phyloP scores from a whole-genome alignment of 2,888 invertebrate genomes.

The Scrobipalpa costella region DNA sequence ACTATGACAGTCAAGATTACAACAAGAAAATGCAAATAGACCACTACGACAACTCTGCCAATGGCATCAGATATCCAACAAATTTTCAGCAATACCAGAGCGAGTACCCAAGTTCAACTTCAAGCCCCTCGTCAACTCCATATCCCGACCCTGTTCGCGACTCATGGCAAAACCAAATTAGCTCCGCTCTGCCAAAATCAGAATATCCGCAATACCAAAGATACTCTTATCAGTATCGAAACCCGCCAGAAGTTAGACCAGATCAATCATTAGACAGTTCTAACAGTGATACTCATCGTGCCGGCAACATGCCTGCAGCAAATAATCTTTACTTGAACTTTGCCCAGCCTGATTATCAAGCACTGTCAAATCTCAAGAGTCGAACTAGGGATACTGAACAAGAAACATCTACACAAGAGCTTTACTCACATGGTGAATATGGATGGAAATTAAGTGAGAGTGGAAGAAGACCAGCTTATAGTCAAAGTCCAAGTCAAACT shows the following conservation, averaged over 20 bases:
- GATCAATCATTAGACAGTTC: constrained; percentile 48
- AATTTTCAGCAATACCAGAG: constrained; percentile 62
- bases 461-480: constrained; percentile 59
- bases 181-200: constrained; percentile 48
- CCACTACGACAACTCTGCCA: constrained; percentile 71
- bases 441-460: constrained; percentile 72
- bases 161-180: constrained; percentile 59
- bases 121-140: constrained; percentile 54
- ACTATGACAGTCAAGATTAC: constrained; percentile 54
- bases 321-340: constrained; percentile 70
- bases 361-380: constrained; percentile 51
- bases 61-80: constrained; percentile 63
- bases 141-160: constrained; percentile 58
- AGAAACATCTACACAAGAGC: constrained; percentile 55
- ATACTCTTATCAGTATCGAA: constrained; percentile 47
- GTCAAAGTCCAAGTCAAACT: constrained; percentile 32
- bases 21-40: constrained; percentile 68
- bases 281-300: constrained; percentile 64
- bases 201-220: constrained; percentile 58
- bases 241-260: constrained; percentile 52
- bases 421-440: constrained; percentile 73
- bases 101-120: constrained; percentile 62
- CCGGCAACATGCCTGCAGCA: constrained; percentile 59
- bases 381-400: constrained; percentile 59
- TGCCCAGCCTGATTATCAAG: constrained; percentile 64